Percentiles rank a stretch among this genome's conserved stretches.
Evolutionary conservation across 1,140 invertebrate species (phyloP).

Genomic region (Anastrepha ludens): DNA sequence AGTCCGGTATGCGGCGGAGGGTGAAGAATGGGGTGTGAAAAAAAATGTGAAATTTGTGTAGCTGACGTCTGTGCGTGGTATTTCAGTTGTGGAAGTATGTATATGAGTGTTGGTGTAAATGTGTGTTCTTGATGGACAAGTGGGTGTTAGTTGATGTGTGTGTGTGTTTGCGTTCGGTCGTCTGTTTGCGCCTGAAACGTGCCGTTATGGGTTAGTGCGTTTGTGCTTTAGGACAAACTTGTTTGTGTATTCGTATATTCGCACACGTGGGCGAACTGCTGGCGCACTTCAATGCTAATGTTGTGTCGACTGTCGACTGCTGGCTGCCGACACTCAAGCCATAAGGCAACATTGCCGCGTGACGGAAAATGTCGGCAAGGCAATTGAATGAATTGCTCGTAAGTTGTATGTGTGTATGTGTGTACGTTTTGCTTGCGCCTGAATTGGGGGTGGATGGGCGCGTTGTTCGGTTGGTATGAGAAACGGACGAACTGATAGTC

Average conservation of each 20-base stretch:
- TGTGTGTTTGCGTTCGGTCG: not conserved
- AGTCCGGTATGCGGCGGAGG: slow-evolving; percentile 62
- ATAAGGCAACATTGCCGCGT: slow-evolving; percentile 37
- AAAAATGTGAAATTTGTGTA: slow-evolving; percentile 72
- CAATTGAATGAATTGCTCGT: slow-evolving; percentile 51
- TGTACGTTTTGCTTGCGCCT: slow-evolving; percentile 10
- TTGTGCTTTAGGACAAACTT: slow-evolving; percentile 49
- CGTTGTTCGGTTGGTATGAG: slow-evolving; percentile 26
- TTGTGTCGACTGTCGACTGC: slow-evolving; percentile 64
- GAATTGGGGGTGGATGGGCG: slow-evolving; percentile 39
- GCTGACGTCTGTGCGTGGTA: slow-evolving; percentile 64
- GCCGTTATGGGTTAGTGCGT: not conserved
- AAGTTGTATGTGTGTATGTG: slow-evolving; percentile 27
- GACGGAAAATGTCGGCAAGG: slow-evolving; percentile 43
- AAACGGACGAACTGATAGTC: slow-evolving; percentile 25
- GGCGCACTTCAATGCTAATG: slow-evolving; percentile 73
- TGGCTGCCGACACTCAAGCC: slow-evolving; percentile 51
- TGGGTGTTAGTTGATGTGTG: slow-evolving; percentile 41
- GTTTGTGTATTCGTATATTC: slow-evolving; percentile 64
- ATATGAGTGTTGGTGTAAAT: slow-evolving; percentile 52
- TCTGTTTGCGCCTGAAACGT: slow-evolving; percentile 18
- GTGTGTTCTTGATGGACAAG: slow-evolving; percentile 31
- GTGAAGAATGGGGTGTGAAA: slow-evolving; percentile 68
- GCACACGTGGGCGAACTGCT: slow-evolving; percentile 65
- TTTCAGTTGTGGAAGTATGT: slow-evolving; percentile 55